Conservation (phyloP, 2,888 invertebrate genomes). For the Meiosimyza platycephala region DNA sequence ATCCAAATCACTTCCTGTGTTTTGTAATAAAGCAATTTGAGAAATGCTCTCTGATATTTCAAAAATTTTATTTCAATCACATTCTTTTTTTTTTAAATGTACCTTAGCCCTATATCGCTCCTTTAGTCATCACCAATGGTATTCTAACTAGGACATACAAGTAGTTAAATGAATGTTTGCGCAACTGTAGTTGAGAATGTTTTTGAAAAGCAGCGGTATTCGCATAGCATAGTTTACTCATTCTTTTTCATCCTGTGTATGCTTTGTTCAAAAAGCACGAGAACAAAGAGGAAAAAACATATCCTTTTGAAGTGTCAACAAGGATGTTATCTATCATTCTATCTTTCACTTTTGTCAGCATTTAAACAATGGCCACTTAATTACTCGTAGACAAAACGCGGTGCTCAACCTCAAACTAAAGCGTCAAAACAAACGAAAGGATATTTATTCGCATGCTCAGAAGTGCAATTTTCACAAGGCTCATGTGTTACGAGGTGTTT, state of each 20-base stretch:
- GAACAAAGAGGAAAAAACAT: conserved; percentile 27
- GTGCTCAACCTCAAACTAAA: background rate
- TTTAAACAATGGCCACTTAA: conserved; percentile 65
- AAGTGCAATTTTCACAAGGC: background rate
- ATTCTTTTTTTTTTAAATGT: too few relatives aligned
- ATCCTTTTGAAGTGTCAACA: conserved; percentile 62
- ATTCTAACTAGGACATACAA: conserved; percentile 11
- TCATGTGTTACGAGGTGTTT: background rate
- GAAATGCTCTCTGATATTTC: too few relatives aligned
- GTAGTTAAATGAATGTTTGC: too few relatives aligned
- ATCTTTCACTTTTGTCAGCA: conserved; percentile 66
- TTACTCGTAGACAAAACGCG: conserved; percentile 49
- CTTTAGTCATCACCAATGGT: conserved; percentile 14
- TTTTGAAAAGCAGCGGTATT: background rate
- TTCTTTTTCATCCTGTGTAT: background rate
- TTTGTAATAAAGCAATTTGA: too few relatives aligned
- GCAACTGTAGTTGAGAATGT: too few relatives aligned
- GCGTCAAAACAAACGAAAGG: background rate
- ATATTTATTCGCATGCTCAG: background rate
- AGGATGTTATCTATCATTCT: conserved; percentile 61
- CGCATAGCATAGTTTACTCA: too few relatives aligned
- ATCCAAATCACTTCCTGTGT: too few relatives aligned
- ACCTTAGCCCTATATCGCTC: too few relatives aligned
- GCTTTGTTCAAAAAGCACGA: conserved; percentile 1
- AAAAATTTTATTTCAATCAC: too few relatives aligned